Base-by-base conservation (phyloP, 2,888 invertebrate species). In the Venusia cambrica region DNA sequence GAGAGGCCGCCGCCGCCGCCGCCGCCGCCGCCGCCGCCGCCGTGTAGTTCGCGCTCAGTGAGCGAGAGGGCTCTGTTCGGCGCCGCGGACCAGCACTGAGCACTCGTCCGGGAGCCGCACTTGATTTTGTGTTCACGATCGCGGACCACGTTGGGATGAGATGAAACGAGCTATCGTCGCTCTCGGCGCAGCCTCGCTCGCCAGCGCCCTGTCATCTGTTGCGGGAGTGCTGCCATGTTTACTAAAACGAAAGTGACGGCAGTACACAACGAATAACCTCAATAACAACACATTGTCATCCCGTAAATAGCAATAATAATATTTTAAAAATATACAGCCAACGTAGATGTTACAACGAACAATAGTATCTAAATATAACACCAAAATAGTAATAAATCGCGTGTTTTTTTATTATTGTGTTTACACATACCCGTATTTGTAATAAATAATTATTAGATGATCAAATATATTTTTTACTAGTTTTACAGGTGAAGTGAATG, bases 151-250 rank as follows among this genome's bases (percentile, higher is more conserved):
- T 51, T 63, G 73, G 66, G 67, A 83, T 79, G 84, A 79, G 75
- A 81, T 80, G 79, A 80, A 60, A 59, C 61, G 67, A 63, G 54
- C 59, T 54, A 57, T 61, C 55, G 78, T 78, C 80, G 83, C 59
- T 55, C 58, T 61, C 54, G 79, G 81, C 83, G 83, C 83, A 84
- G 80, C 77, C 72, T 53, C 74, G 77, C 64, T 58, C 73, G 75
- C 78, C 77, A 78, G 80, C 79, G 80, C 80, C 75, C 71, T 72
- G 70, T 83, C 85, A 85, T 83, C 84, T 84, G 84, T 83, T 85
- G 81, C 80, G 75, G n/a, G 62, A 71, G 54, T 71, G 73, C 80
- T 81, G 84, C 83, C 83, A 85, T 87, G 85, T 83, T 84, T 84
- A 85, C 85, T 72, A 74, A 74, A 72, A 66, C 68, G 64, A 73